phyloP scores from a whole-genome alignment of 2,113 vertebrate species.

The Anoura caudifer region DNA sequence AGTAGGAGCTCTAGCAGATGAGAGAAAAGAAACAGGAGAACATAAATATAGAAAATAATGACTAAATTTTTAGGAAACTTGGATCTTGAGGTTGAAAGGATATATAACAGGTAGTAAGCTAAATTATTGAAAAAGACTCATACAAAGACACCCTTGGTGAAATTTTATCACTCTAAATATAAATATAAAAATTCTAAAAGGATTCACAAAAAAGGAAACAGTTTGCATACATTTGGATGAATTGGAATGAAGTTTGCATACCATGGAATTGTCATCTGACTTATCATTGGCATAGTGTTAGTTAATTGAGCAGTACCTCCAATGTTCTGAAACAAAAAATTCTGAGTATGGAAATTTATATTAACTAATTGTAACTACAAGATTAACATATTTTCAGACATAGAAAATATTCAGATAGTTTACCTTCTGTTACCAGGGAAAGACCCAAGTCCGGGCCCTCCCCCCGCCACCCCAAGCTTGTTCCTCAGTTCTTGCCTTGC shows the following conservation, averaged over 20 bases:
- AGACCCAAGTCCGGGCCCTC: too few relatives aligned
- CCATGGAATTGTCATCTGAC: not conserved
- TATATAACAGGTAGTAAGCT: not conserved
- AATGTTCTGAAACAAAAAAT: not conserved
- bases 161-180: not conserved
- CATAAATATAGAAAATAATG: not conserved
- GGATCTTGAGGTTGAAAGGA: not conserved
- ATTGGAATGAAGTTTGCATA: not conserved
- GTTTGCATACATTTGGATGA: not conserved
- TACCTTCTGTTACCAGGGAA: not conserved
- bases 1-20: not conserved
- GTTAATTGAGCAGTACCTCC: not conserved
- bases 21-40: not conserved
- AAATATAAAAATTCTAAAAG: not conserved
- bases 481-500: too few relatives aligned
- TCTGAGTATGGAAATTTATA: not conserved
- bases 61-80: not conserved
- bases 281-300: too few relatives aligned
- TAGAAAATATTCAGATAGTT: not conserved
- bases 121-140: not conserved
- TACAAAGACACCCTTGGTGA: not conserved
- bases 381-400: not conserved
- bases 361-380: not conserved
- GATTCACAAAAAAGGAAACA: not conserved
- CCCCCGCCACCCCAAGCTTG: too few relatives aligned